Base-by-base conservation (phyloP, 2,797 vertebrate genomes). In the Harpagifer antarcticus region DNA sequence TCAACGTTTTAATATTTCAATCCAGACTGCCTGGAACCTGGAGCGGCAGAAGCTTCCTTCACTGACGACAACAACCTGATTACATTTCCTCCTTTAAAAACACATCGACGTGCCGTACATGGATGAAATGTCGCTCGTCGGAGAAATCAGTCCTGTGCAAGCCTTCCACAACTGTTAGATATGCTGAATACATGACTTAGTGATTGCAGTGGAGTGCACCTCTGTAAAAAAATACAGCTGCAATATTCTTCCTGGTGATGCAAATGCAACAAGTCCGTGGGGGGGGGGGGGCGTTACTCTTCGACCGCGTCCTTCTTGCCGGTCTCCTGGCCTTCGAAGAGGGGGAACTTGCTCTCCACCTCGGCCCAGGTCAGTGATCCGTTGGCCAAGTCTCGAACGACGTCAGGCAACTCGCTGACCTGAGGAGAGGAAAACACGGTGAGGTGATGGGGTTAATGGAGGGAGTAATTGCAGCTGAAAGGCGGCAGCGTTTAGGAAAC, bases 261-360 rank as follows among this genome's bases (percentile, higher is more conserved):
- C 73, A 52, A 69, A 84, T 71, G 91, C 89, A 91, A 88, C 87
- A 85, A 91, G 93, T 93, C 85, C 74, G 78, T 89, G 81, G 64
- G 45, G 76, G n/a, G n/a, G n/a, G n/a, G 49, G 27, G 53, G 69
- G 66, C 60, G 81, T 94, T 94, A 97, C 85, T 98, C 97, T 83
- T 99, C 98, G 0, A 85, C 70, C 0, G 95, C 93, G 72, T 98
- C 97, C 89, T 96, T 98, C 96, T 98, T 99, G 90, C 97, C 93
- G 56, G 98, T 99, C 89, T 99, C 97, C 91, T 99, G 98, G 72
- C 98, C 98, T 95, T 98, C 98, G 76, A 99, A 99, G 54, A 97
- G 90, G 33, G 98, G 98, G 69, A 97, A 99, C 85, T 96, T 96
- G 82, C 91, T 94, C 89, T 99, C 97, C 70, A 99, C 96, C 0